A percentile compares a stretch with the other conserved stretches of the same genome.
phyloP scores from a whole-genome alignment of 2,888 invertebrate genomes.

The Macrophya alboannulata region DNA sequence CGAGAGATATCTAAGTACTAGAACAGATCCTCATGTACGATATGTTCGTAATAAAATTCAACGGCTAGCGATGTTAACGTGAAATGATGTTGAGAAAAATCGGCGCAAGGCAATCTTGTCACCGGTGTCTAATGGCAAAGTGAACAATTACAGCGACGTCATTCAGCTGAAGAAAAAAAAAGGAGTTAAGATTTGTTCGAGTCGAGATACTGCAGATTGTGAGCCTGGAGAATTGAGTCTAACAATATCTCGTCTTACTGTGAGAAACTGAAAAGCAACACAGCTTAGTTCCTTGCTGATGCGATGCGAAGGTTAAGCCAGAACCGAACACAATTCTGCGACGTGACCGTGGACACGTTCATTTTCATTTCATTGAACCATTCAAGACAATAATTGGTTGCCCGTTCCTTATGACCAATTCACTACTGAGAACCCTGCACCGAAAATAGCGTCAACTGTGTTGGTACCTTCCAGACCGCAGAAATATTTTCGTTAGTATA shows the following conservation, averaged over 20 bases:
- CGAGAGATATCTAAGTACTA: neutral
- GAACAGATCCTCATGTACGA: neutral
- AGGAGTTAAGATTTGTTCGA: neutral
- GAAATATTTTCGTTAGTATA: slow-evolving; percentile 34
- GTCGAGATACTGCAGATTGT: neutral
- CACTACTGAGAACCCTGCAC: neutral
- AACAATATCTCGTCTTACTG: neutral
- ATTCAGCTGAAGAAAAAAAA: neutral
- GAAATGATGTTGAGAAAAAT: neutral
- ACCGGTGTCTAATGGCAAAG: neutral
- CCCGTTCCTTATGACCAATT: slow-evolving; percentile 21
- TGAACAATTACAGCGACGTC: neutral
- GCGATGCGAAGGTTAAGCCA: slow-evolving; percentile 30
- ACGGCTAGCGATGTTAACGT: neutral
- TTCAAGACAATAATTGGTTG: slow-evolving; percentile 32
- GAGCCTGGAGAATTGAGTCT: neutral
- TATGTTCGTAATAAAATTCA: neutral
- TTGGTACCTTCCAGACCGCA: slow-evolving; percentile 6
- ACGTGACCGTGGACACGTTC: slow-evolving; percentile 50
- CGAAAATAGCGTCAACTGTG: slow-evolving; percentile 30
- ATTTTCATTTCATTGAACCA: slow-evolving; percentile 46
- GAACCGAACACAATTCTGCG: slow-evolving; percentile 20
- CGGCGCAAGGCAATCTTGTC: neutral
- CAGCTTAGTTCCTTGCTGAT: neutral
- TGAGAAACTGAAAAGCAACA: neutral